phyloP scores from a whole-genome alignment of 1,140 invertebrate genomes.

The Zaprionus lachaisei region DNA sequence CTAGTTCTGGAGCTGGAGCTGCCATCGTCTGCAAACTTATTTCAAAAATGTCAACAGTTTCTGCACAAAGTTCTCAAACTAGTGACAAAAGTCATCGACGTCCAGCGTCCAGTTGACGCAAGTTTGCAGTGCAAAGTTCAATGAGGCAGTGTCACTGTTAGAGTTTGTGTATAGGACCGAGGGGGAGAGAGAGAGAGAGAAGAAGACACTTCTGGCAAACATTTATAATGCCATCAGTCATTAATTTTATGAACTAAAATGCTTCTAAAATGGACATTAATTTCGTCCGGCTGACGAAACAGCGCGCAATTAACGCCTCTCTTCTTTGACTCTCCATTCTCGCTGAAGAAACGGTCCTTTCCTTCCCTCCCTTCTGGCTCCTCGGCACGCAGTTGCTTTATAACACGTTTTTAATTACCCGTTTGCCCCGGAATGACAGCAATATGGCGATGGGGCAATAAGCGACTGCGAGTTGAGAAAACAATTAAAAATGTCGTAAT shows the following conservation, averaged over 20 bases:
- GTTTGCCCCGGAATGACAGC: conserved; percentile 49
- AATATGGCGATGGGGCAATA: conserved; percentile 46
- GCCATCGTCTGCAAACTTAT: conserved; percentile 6
- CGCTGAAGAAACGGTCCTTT: background rate
- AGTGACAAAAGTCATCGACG: conserved; percentile 26
- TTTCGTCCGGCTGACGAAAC: conserved; percentile 44
- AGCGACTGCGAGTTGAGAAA: conserved; percentile 64
- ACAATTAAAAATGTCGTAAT: conserved; percentile 80
- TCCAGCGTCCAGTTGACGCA: conserved; percentile 3
- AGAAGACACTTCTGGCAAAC: conserved; percentile 25
- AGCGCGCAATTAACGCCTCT: conserved; percentile 65
- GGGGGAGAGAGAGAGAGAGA: background rate
- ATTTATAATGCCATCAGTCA: conserved; percentile 71
- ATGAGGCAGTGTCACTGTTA: background rate
- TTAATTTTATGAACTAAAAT: conserved; percentile 65
- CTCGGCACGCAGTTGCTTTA: conserved; percentile 41
- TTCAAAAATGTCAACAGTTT: conserved; percentile 25
- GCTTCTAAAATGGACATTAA: conserved; percentile 60
- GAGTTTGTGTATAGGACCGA: background rate
- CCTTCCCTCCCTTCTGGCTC: background rate
- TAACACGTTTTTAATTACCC: conserved; percentile 80
- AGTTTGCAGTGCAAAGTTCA: conserved; percentile 35
- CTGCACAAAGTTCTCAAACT: conserved; percentile 23
- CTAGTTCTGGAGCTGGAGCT: background rate
- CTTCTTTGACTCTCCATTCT: conserved; percentile 15